Percentiles rank a stretch among this genome's conserved stretches.
Evolutionary conservation across 2,888 invertebrate species (phyloP).

Genomic region (Crepidodera aurea): DNA sequence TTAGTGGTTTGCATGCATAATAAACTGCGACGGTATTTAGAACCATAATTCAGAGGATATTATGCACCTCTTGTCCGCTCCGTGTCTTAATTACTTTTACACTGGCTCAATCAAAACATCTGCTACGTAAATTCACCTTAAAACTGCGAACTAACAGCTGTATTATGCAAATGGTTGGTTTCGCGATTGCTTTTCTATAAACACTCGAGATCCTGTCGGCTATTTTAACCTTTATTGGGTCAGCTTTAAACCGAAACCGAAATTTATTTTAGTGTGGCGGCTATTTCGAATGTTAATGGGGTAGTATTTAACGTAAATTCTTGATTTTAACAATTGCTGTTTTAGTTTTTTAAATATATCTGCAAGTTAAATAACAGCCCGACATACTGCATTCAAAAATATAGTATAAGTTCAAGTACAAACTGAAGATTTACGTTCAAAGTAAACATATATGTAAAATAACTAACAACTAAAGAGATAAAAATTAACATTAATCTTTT

Average conservation of each 20-base stretch:
- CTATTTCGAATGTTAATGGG: not conserved
- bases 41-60: slow-evolving; percentile 49
- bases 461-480: no score
- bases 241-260: not conserved
- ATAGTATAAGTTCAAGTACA: no score
- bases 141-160: slow-evolving; percentile 47
- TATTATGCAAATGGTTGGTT: slow-evolving; percentile 40
- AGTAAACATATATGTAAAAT: no score
- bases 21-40: slow-evolving; percentile 48
- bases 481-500: no score
- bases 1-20: slow-evolving; percentile 52
- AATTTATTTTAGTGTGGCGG: no score
- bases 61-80: slow-evolving; percentile 48
- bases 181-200: slow-evolving; percentile 25
- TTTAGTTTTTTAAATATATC: no score
- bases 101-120: slow-evolving; percentile 56
- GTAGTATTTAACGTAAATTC: no score
- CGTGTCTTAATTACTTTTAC: slow-evolving; percentile 54
- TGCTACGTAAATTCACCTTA: slow-evolving; percentile 51
- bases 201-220: slow-evolving; percentile 5
- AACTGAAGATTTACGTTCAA: no score
- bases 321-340: no score
- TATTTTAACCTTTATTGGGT: not conserved
- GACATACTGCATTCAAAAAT: no score
- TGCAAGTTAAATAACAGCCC: no score